Evolutionary conservation across 2,113 vertebrate genomes (phyloP), one percentile per base, ranked within the genome.

Genomic region (Phalacrocorax carbo): DNA sequence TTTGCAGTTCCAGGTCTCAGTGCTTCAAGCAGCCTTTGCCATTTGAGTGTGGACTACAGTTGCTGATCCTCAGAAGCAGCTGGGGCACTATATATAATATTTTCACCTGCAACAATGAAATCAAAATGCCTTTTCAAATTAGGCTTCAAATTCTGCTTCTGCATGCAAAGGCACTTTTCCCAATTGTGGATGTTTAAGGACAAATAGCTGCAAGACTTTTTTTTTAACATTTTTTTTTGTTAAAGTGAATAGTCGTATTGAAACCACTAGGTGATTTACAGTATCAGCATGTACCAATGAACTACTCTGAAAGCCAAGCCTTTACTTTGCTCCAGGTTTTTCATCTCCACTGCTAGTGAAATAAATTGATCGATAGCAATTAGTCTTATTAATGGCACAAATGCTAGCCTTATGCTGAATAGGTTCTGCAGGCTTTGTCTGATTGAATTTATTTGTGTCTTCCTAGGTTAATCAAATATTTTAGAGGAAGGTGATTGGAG

Each of bases 401-500:
- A 82, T 58, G 58, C 36, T 76, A 44, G 32, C 54, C 78, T 80
- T 58, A 49, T 1, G 2, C 23, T 88, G 78, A 91, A 90, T 46
- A 65, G 48, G 46, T 86, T 93, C 79, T 93, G 68, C 88, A 86
- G 90, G 71, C 79, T 96, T 81, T 93, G 87, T 82, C 90, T 92
- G 87, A 68, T 84, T 87, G 40, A 77, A 90, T 96, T 68, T 84
- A 88, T 96, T 93, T 95, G 66, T 85, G 79, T 65, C 68, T 93
- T 95, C 82, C 62, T 70, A 40, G 68, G 92, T 95, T 95, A 93
- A 94, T 94, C 82, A 86, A 90, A 89, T 94, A 77, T 66, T 94
- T 93, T 75, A 72, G 55, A 90, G 90, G 51, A 70, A 91, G 68
- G 20, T 72, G 68, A 51, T 55, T 2, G 15, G 68, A 93, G 91